Evolutionary conservation across 2,888 invertebrate genomes (phyloP), one percentile per base, ranked within the genome.

Genomic region (Neocrepidodera transversa): DNA sequence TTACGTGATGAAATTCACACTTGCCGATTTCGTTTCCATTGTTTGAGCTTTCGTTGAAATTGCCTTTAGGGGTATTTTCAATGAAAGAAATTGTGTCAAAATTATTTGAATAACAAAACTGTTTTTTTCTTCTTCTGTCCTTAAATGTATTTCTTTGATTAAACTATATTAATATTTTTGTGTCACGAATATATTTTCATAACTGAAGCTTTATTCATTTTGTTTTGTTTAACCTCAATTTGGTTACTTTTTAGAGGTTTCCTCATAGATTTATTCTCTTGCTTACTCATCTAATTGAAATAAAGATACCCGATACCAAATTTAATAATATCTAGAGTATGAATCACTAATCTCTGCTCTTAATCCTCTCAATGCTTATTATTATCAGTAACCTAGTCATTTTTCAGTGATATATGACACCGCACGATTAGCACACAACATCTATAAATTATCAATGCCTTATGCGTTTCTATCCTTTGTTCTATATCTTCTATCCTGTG

Each of bases 391-490:
- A 38, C 28, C 30, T 45, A 30, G 28, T 32, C 52, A 45, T 60
- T 48, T 26, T 53, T 48, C 52, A 53, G 51, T 57, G 50, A 60
- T 54, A 49, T 49, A 36, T 36, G 36, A 49, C 38, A 54, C 48
- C 45, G 35, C 36, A 23, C 54, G 58, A 60, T 63, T 60, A 58
- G 60, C 18, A 40, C 17, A 40, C 36, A 49, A 49, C 51, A 52
- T 45, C 54, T 43, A 61, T 59, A 60, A 60, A 58, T 63, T 60
- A 63, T 36, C 28, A 18, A 23, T 14, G 60, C 50, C 48, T 43
- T 53, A 56, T 23, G 48, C 48, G 17, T 10, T 18, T 20, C 55
- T 10, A 14, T 58, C 52, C 32, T 54, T 10, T 38, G 42, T 49
- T 32, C 28, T 26, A 18, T 23, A 26, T 59, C 47, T 32, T 56